Conservation (phyloP, 2,113 vertebrate genomes). For the Cottus gobio region DNA sequence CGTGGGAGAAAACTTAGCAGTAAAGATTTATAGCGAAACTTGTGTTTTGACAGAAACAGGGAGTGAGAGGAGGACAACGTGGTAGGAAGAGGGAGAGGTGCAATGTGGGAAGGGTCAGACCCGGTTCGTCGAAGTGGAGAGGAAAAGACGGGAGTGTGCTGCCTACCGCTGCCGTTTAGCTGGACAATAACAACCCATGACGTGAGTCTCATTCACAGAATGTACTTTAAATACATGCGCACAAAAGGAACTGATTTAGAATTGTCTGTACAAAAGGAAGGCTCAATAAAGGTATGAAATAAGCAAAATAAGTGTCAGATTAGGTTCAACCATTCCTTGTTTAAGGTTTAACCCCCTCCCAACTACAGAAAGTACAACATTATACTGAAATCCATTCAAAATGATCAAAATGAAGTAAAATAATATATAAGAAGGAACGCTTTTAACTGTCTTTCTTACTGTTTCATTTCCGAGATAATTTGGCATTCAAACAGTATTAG, state of each 20-base stretch:
- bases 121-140: conserved; percentile 73
- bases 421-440: background rate
- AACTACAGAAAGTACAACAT: background rate
- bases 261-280: conserved; percentile 20
- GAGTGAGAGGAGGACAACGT: conserved; percentile 27
- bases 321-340: background rate
- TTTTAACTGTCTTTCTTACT: conserved; percentile 15
- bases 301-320: conserved; percentile 15
- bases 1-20: background rate
- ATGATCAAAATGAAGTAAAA: background rate
- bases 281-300: conserved; percentile 1
- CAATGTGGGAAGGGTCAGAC: conserved; percentile 52
- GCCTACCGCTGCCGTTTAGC: conserved; percentile 32
- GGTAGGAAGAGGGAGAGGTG: conserved; percentile 59
- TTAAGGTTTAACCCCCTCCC: background rate
- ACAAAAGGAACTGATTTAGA: conserved; percentile 23
- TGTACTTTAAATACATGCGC: conserved; percentile 9
- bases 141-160: conserved; percentile 72
- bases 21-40: conserved; percentile 13
- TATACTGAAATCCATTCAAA: background rate
- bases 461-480: conserved; percentile 23
- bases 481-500: conserved; percentile 19
- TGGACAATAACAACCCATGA: conserved; percentile 67
- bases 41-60: conserved; percentile 19
- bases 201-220: conserved; percentile 51